Evolutionary conservation across 2,888 invertebrate species (phyloP).

Genomic region (Osmoderma eremita): DNA sequence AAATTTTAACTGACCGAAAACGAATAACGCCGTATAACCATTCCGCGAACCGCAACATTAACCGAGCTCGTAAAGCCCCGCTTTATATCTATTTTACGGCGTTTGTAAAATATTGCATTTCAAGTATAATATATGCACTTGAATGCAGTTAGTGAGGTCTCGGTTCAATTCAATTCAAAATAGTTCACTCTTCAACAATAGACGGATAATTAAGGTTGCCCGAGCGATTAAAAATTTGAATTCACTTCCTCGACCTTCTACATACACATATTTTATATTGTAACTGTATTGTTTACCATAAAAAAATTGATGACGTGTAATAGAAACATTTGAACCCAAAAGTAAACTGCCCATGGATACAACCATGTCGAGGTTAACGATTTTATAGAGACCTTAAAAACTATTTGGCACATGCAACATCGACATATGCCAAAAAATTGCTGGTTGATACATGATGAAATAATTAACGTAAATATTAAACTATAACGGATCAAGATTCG

Average conservation of each 20-base stretch:
- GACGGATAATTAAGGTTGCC: neutral
- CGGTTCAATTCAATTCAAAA: constrained; percentile 37
- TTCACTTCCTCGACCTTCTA: neutral
- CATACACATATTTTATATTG: too few species aligned
- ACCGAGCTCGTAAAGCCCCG: constrained; percentile 63
- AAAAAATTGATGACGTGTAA: too few species aligned
- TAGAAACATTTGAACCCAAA: too few species aligned
- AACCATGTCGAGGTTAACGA: too few species aligned
- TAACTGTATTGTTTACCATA: too few species aligned
- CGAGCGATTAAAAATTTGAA: neutral
- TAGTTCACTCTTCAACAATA: constrained; percentile 19
- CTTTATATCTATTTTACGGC: constrained; percentile 66
- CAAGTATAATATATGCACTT: constrained; percentile 64
- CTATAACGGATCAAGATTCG: too few species aligned
- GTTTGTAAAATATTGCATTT: constrained; percentile 66
- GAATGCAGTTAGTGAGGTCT: constrained; percentile 48
- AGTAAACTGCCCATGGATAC: too few species aligned
- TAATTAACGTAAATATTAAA: too few species aligned
- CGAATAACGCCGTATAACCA: constrained; percentile 60
- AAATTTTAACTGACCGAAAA: constrained; percentile 65
- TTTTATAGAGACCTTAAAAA: too few species aligned
- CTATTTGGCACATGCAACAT: too few species aligned
- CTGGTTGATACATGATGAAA: too few species aligned
- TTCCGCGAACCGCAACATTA: constrained; percentile 65
- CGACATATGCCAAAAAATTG: too few species aligned